Percentiles rank a stretch among this genome's conserved stretches.
phyloP scores from a whole-genome alignment of 1,140 invertebrate species.

The Mizuhopecten yessoensis region DNA sequence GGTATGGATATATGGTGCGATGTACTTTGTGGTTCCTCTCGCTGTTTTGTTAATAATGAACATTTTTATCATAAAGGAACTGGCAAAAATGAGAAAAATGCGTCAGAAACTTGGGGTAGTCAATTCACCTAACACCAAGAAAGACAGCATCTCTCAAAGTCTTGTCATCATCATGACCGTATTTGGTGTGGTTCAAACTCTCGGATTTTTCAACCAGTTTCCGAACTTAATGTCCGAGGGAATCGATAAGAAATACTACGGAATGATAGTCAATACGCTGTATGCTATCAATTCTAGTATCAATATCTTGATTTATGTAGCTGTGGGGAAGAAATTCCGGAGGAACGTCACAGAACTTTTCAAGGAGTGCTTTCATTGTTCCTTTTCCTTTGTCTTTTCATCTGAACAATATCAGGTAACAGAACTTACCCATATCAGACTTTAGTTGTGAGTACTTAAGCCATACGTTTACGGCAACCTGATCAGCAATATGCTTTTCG shows the following conservation, averaged over 20 bases:
- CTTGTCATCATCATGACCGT: background rate
- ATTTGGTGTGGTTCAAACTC: too few relatives aligned
- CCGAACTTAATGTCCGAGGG: too few relatives aligned
- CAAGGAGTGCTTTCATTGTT: background rate
- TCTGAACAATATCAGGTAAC: background rate
- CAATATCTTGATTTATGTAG: constrained; percentile 5
- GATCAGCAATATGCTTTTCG: too few relatives aligned
- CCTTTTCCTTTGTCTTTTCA: background rate
- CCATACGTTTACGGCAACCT: too few relatives aligned
- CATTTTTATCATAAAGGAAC: constrained; percentile 11
- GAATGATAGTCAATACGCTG: background rate
- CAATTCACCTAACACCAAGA: background rate
- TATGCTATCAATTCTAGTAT: background rate
- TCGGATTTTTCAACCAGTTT: too few relatives aligned
- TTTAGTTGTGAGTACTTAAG: too few relatives aligned
- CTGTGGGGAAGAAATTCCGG: background rate
- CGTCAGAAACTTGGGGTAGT: background rate
- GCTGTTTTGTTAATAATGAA: background rate
- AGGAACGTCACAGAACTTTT: background rate
- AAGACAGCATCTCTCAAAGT: background rate
- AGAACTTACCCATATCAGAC: background rate
- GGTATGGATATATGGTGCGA: background rate
- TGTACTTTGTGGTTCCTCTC: background rate
- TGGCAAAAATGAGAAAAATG: background rate
- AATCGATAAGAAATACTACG: too few relatives aligned